Base-by-base conservation (phyloP, 2,797 vertebrate species). In the Macropodus opercularis region DNA sequence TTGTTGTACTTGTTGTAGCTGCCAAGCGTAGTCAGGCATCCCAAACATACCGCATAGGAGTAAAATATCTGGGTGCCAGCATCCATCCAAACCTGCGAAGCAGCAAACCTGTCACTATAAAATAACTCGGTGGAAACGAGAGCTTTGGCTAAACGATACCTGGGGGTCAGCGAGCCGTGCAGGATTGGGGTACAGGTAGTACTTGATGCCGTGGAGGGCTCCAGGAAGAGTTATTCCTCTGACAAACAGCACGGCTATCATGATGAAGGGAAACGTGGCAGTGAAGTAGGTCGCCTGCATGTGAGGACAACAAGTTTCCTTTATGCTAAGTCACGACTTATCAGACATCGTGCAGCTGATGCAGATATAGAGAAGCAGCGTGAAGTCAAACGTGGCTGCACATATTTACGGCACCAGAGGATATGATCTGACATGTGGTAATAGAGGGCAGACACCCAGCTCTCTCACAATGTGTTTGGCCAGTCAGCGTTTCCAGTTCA, bases 161-260 rank as follows among this genome's bases (percentile, higher is more conserved):
- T 97, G 95, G 36, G 95, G 95, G 61, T 98, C 95, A 68, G 92
- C 84, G 0, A 98, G 94, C 1, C 94, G 91, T 10, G 90, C 80
- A 44, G 92, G 82, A 80, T 95, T 90, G 35, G 96, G 96, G 69
- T 96, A 95, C 75, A 98, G 85, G 81, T 97, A 98, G 79, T 95
- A 97, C 46, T 92, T 91, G 79, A 98, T 94, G 54, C 96, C 96
- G 21, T 91, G 88, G 44, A 87, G 46, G 8, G 95, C 95, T 53
- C 96, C 95, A 0, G 96, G 96, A 48, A 98, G 88, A 0, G 94
- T 94, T 34, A 98, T 85, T 52, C 95, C 96, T 76, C 95, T 90
- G 75, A 96, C 53, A 23, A 97, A 80, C 69, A 97, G 91, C 69
- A 96, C 92, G 0, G 90, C 21, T 80, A 98, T 82, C 93, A 96